Conservation (phyloP, 2,888 invertebrate species). For the Clostera curtula region DNA sequence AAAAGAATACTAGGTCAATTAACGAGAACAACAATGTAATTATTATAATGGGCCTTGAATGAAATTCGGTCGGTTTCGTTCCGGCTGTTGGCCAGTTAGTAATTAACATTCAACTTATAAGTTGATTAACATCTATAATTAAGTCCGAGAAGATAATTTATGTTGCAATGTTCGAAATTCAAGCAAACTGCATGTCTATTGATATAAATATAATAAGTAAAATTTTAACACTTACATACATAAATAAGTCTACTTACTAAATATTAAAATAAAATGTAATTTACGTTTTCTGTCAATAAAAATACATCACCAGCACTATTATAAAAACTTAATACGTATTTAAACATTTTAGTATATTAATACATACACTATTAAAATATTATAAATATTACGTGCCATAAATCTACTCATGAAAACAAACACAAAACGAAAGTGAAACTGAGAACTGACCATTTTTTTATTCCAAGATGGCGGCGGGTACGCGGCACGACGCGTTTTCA, state of each 20-base stretch:
- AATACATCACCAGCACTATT: constrained; percentile 10
- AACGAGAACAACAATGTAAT: constrained; percentile 10
- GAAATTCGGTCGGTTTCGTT: constrained; percentile 29
- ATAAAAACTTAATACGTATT: constrained; percentile 21
- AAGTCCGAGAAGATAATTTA: no score
- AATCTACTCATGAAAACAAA: constrained; percentile 35
- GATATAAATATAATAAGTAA: no score
- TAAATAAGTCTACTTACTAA: no score
- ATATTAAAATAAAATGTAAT: no score
- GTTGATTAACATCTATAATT: constrained; percentile 3
- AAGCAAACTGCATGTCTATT: no score
- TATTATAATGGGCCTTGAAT: constrained; percentile 31
- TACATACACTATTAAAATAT: constrained; percentile 18
- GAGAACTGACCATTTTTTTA: constrained; percentile 58
- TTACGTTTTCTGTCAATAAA: no score
- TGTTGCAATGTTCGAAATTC: no score
- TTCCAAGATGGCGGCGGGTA: constrained; percentile 34
- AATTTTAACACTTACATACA: no score
- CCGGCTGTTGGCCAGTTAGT: constrained; percentile 28
- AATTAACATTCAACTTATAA: constrained; percentile 8
- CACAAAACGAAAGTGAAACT: constrained; percentile 42
- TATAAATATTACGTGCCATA: constrained; percentile 22
- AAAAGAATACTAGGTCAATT: no score
- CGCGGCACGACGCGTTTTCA: constrained; percentile 37
- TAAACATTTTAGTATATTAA: constrained; percentile 19